Conservation (phyloP, 2,888 invertebrate species). For the Ptilodon capucinus region DNA sequence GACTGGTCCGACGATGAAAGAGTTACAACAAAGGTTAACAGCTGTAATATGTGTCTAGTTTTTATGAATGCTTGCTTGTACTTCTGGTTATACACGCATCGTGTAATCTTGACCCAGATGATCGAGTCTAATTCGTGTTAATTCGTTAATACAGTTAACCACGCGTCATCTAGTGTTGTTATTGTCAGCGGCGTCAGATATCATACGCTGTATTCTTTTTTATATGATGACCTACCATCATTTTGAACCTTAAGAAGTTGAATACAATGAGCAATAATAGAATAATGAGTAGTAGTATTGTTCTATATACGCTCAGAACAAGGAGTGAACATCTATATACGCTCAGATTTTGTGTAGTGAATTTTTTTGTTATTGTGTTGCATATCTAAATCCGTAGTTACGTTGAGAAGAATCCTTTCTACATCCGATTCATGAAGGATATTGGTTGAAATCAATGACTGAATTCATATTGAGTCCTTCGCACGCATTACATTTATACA, state of each 20-base stretch:
- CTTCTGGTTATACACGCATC: conserved; percentile 37
- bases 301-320: too few species aligned
- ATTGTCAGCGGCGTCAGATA: conserved; percentile 21
- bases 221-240: conserved; percentile 12
- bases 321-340: too few species aligned
- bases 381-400: too few species aligned
- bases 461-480: background rate
- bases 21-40: background rate
- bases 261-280: background rate
- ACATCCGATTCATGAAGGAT: too few species aligned
- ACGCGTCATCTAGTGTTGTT: conserved; percentile 34
- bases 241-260: background rate
- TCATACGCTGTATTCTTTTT: conserved; percentile 19
- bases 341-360: too few species aligned
- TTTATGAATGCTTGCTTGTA: conserved; percentile 17
- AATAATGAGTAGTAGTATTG: background rate
- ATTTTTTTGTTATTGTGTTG: too few species aligned
- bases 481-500: conserved; percentile 3
- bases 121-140: conserved; percentile 53
- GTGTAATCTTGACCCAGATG: conserved; percentile 67
- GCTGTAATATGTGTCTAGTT: background rate
- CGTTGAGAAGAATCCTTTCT: too few species aligned
- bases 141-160: conserved; percentile 46
- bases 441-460: too few species aligned
- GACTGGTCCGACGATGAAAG: background rate